Percentiles rank a stretch among this genome's conserved stretches.
phyloP scores from a whole-genome alignment of 2,113 vertebrate genomes.

The Calyptommatus sinebrachiatus region DNA sequence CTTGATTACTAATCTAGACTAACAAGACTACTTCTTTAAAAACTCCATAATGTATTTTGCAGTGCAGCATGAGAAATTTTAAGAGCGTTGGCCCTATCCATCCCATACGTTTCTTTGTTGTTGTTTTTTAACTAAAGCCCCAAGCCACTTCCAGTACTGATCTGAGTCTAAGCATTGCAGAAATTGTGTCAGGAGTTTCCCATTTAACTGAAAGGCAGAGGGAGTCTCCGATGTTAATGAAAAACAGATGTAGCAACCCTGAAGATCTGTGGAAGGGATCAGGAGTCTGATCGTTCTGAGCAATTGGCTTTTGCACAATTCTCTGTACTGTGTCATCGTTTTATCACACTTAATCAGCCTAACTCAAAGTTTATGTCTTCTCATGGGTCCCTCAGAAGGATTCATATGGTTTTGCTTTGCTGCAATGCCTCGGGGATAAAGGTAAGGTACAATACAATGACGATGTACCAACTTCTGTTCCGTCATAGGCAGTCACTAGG shows the following conservation, averaged over 20 bases:
- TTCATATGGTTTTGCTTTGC: slow-evolving; percentile 14
- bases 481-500: background rate
- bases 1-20: no score
- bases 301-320: background rate
- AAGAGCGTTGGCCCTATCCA: no score
- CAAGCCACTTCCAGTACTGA: background rate
- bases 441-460: background rate
- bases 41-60: no score
- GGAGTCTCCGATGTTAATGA: background rate
- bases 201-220: background rate
- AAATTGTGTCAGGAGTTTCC: background rate
- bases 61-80: no score
- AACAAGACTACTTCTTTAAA: no score
- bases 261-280: slow-evolving; percentile 16
- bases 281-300: slow-evolving; percentile 6
- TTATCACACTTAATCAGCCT: slow-evolving; percentile 29
- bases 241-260: slow-evolving; percentile 18
- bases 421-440: background rate
- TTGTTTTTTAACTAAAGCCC: no score
- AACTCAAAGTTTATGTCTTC: slow-evolving; percentile 9
- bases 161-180: background rate
- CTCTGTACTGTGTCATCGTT: slow-evolving; percentile 3
- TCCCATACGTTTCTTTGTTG: no score
- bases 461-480: background rate
- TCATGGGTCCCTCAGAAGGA: background rate